A percentile compares a stretch with the other conserved stretches of the same genome.
Conservation (phyloP, 2,797 vertebrate genomes). For the Pitangus sulphuratus region DNA sequence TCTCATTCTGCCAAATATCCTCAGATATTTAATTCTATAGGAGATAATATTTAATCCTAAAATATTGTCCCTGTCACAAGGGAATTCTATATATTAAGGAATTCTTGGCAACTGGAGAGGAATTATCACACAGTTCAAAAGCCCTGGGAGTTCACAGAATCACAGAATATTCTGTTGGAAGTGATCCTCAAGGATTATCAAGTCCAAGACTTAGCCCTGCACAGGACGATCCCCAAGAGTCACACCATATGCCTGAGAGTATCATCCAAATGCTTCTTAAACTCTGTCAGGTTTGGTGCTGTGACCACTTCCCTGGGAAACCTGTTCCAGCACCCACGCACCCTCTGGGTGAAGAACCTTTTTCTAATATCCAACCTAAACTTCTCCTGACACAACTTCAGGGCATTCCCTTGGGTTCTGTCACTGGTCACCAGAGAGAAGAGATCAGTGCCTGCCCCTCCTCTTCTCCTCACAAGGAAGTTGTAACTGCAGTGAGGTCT, state of each 20-base stretch:
- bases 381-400: background rate
- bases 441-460: background rate
- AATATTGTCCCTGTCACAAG: background rate
- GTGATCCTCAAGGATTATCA: background rate
- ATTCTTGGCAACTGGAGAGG: background rate
- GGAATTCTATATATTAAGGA: background rate
- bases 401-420: background rate
- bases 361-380: background rate
- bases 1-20: background rate
- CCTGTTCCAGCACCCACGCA: background rate
- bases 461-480: background rate
- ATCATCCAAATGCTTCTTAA: background rate
- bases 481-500: background rate
- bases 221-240: background rate
- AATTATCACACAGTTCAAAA: background rate
- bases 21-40: background rate
- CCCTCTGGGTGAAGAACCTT: background rate
- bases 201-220: background rate
- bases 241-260: background rate
- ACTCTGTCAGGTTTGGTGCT: background rate
- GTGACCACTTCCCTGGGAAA: background rate
- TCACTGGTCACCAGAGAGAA: background rate
- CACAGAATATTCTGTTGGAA: background rate
- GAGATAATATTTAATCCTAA: background rate
- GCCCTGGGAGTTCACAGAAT: background rate